Base-by-base conservation (phyloP, 2,113 vertebrate genomes). In the Charadrius vociferus region DNA sequence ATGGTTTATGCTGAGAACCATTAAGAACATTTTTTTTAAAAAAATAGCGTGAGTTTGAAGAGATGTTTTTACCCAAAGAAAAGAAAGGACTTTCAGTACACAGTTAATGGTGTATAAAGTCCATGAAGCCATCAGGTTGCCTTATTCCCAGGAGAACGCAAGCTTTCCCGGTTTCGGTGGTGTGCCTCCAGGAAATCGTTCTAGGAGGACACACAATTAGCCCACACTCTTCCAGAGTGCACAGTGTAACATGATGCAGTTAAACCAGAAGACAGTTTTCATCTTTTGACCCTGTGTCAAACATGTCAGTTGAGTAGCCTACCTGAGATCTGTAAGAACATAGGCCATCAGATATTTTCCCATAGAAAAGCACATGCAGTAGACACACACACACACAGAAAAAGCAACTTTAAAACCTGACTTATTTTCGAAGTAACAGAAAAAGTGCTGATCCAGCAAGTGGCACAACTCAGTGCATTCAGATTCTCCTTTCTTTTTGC, bases 251-350 rank as follows among this genome's bases (percentile, higher is more conserved):
- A 50, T 92, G 94, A 95, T 95, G 92, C 94, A 95, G 83, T 92
- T 94, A 91, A 94, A 94, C 47, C 73, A 96, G 80, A 91, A 86
- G 80, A 95, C 52, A 53, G 84, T 95, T 92, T 87, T 92, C 91
- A 85, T 95, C 95, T 89, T 82, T 87, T 93, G 92, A 95, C 91
- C 91, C 79, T 94, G 58, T 93, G 91, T 94, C 94, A 92, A 52
- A 68, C 49, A 7, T 66, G 70, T 91, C 91, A 92, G 53, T 93
- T 86, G 88, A 79, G 61, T 52, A 81, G 83, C 84, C 92, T 91
- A 94, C 93, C 91, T 95, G 95, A 89, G 84, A 50, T 84, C 75
- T 56, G 47, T 55, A 89, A 67, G 77, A 79, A 22, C 24, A 1
- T n/a, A 56, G 71, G 34, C 55, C n/a, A 37, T 71, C 61, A 89